phyloP scores from a whole-genome alignment of 2,797 vertebrate species.

The Microtus californicus region DNA sequence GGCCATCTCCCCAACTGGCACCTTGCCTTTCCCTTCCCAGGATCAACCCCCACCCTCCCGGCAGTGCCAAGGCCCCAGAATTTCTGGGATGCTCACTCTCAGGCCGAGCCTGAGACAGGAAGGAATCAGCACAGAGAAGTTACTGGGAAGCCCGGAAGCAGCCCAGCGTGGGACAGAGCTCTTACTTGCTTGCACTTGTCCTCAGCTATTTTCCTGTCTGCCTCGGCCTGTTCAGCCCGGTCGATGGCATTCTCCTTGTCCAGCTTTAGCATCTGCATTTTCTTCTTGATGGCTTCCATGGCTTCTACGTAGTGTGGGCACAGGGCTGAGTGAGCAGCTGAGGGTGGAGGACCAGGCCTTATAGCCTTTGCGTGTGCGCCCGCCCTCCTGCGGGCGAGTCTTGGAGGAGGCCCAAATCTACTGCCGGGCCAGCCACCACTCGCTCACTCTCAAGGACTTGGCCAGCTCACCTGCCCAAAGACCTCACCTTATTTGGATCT shows the following conservation, averaged over 20 bases:
- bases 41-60: too few species aligned
- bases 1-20: background rate
- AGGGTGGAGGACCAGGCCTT: background rate
- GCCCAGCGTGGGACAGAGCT: accelerated
- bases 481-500: slow-evolving; percentile 94
- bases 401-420: slow-evolving; percentile 89
- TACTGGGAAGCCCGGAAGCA: background rate
- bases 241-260: slow-evolving; percentile 98
- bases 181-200: slow-evolving; percentile 96
- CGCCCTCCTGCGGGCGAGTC: slow-evolving; percentile 85
- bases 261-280: slow-evolving; percentile 99
- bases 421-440: slow-evolving; percentile 88
- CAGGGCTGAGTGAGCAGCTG: slow-evolving; percentile 46
- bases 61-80: background rate
- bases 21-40: background rate
- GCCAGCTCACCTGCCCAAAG: slow-evolving; percentile 83
- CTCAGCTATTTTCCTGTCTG: slow-evolving; percentile 94
- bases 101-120: background rate
- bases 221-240: slow-evolving; percentile 95
- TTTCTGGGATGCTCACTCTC: background rate
- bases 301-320: slow-evolving; percentile 58
- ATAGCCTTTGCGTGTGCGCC: background rate
- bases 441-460: slow-evolving; percentile 87
- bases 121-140: background rate
- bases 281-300: slow-evolving; percentile 99